Conservation (phyloP, 2,888 invertebrate genomes). For the Ophraella communa region DNA sequence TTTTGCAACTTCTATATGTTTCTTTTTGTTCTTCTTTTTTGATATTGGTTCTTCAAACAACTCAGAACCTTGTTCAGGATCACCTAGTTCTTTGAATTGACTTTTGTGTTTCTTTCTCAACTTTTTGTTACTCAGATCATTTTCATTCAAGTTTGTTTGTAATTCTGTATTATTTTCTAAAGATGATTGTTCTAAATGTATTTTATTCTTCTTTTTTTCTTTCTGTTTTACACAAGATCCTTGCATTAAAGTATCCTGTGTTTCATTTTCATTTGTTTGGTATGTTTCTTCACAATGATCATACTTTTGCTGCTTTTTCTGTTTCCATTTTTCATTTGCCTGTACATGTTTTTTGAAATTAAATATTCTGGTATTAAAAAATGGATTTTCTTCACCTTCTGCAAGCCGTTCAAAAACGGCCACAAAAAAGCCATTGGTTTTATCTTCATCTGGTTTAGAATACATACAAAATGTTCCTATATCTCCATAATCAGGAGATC, state of each 20-base stretch:
- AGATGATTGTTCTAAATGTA: too few relatives aligned
- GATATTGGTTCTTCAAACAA: neutral
- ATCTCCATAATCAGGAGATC: slow-evolving; percentile 69
- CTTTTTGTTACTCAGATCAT: too few relatives aligned
- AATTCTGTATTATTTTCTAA: neutral
- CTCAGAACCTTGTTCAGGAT: neutral
- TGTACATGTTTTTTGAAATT: slow-evolving; percentile 43
- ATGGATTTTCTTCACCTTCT: slow-evolving; percentile 57
- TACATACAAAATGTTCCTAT: slow-evolving; percentile 80
- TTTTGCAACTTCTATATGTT: neutral
- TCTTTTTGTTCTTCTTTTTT: neutral
- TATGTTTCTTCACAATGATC: neutral
- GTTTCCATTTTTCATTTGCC: slow-evolving; percentile 31
- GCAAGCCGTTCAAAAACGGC: slow-evolving; percentile 80
- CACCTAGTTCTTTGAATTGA: neutral
- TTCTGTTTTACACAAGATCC: too few relatives aligned
- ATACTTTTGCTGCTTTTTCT: slow-evolving; percentile 15
- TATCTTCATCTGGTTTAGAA: slow-evolving; percentile 75
- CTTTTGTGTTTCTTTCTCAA: neutral
- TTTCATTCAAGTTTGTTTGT: neutral
- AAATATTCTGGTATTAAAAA: slow-evolving; percentile 46
- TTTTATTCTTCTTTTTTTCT: neutral
- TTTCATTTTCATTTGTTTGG: neutral
- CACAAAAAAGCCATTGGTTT: slow-evolving; percentile 94
- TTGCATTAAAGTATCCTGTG: too few relatives aligned